Evolutionary conservation across 2,797 vertebrate genomes (phyloP).

Genomic region (Hafferia zeledoni): DNA sequence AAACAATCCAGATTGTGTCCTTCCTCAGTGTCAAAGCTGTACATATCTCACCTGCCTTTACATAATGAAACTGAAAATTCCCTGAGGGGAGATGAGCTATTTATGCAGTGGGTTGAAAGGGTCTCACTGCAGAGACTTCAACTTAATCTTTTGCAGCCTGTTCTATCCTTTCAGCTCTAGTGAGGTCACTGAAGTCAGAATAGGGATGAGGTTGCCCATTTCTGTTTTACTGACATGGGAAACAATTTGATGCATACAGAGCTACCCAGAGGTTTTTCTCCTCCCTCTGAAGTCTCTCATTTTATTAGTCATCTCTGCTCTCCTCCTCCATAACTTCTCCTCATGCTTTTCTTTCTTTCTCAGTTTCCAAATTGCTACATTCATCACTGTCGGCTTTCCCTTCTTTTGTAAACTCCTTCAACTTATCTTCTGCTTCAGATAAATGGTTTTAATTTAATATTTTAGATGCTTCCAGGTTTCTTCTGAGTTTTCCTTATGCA

Average conservation of each 20-base stretch:
- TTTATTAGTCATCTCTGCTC: constrained; percentile 20
- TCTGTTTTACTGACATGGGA: constrained; percentile 52
- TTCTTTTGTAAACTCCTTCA: constrained; percentile 58
- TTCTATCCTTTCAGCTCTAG: not conserved
- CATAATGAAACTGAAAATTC: not conserved
- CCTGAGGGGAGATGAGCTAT: not conserved
- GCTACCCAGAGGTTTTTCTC: constrained; percentile 33
- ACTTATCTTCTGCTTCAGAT: constrained; percentile 67
- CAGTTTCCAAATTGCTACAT: constrained; percentile 69
- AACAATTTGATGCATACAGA: constrained; percentile 25
- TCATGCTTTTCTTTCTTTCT: constrained; percentile 55
- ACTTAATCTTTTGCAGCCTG: not conserved
- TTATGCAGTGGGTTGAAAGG: not conserved
- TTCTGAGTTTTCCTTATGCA: constrained; percentile 21
- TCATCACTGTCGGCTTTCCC: constrained; percentile 68
- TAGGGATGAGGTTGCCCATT: not conserved
- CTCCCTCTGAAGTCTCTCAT: not conserved
- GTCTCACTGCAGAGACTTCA: not conserved
- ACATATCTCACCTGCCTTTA: not conserved
- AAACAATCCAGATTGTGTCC: not conserved
- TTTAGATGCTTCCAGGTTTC: constrained; percentile 68
- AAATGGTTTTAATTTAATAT: constrained; percentile 77
- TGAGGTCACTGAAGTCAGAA: not conserved
- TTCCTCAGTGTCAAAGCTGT: not conserved
- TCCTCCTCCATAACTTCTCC: constrained; percentile 32